These are phyloP conservation scores for Pachliopta kotzebuea DNA, from an alignment of 2,888 invertebrate genomes.

Conservation along the genomic window DNA sequence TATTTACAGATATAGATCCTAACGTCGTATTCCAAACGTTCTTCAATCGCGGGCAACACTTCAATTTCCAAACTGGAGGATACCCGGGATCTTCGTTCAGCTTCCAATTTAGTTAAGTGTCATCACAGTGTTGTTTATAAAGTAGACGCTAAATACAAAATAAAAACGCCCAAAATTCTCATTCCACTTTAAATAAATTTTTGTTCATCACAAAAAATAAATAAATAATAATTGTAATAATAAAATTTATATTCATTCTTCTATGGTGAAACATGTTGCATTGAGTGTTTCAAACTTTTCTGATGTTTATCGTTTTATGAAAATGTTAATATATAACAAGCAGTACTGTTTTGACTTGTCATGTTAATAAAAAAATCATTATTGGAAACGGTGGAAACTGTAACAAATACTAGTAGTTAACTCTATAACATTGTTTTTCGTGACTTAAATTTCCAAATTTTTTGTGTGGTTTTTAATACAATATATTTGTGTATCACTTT, in stretches of 20 bases:
- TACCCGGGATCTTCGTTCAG: constrained; percentile 83
- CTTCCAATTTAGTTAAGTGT: constrained; percentile 84
- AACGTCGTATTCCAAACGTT: constrained; percentile 92
- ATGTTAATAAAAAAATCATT: not conserved
- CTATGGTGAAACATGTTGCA: not conserved
- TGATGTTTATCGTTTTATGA: not conserved
- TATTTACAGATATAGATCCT: constrained; percentile 87
- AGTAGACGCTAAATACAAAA: not conserved
- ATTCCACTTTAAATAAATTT: constrained; percentile 34
- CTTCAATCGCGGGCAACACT: constrained; percentile 83
- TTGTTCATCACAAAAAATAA: not conserved
- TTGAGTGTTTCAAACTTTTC: not conserved
- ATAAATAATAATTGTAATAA: not conserved
- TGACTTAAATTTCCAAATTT: constrained; percentile 35
- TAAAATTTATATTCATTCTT: too few species aligned
- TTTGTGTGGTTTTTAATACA: too few species aligned
- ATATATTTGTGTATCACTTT: not conserved
- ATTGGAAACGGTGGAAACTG: constrained; percentile 12
- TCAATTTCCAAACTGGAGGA: constrained; percentile 75
- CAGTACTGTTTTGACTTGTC: not conserved
- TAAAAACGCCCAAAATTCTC: constrained; percentile 35
- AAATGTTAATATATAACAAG: not conserved
- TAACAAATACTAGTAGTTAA: constrained; percentile 27
- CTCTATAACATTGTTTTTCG: constrained; percentile 57
- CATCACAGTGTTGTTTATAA: not conserved